Evolutionary conservation across 37 sponge, comb jelly and placozoan genomes (phyloP), one percentile per base, ranked within the genome.

Genomic region (Axinella damicornis): DNA sequence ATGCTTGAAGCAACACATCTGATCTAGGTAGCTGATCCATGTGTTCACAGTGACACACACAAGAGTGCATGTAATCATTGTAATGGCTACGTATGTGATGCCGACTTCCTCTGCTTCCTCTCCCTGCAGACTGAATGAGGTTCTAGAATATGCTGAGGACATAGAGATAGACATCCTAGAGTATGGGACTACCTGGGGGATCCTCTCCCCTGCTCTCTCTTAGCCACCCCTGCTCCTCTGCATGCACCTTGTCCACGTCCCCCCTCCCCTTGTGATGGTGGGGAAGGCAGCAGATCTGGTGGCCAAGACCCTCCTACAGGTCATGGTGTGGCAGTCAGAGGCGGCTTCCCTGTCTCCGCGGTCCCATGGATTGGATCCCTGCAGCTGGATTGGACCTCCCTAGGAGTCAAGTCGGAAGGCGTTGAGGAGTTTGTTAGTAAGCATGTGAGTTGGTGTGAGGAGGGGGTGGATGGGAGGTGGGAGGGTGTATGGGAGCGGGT

Each of bases 121-220:
- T n/a, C n/a, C 52, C 39, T 71, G 12, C 56, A 73, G 73, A 6
- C 73, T 73, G 25, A 41, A 41, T 4, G 52, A 88, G 24, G 57
- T 91, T 27, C 66, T 95, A 53, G 93, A 95, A 63, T 57, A 37
- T 81, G 79, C 90, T 65, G 93, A 92, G 14, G 93, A 95, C 73
- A 67, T 89, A 21, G 86, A 60, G 35, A 77, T 84, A 37, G 94
- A 95, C 33, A 57, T 95, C 96, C 96, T 32, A 69, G 69, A 67
- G 40, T 95, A 46, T 95, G 90, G 93, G 71, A 83, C 68, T 93
- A 91, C 75, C 37, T 92, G 25, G 86, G 78, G 0, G 67, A 39
- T 82, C 22, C 62, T 87, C 39, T 31, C 79, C 16, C 84, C 88
- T 52, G 35, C 60, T 21, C 24, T 87, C 32, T 55, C 73, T 28